Evolutionary conservation across 2,888 invertebrate genomes (phyloP), one percentile per base, ranked within the genome.

Genomic region (Polymixis flavicincta): DNA sequence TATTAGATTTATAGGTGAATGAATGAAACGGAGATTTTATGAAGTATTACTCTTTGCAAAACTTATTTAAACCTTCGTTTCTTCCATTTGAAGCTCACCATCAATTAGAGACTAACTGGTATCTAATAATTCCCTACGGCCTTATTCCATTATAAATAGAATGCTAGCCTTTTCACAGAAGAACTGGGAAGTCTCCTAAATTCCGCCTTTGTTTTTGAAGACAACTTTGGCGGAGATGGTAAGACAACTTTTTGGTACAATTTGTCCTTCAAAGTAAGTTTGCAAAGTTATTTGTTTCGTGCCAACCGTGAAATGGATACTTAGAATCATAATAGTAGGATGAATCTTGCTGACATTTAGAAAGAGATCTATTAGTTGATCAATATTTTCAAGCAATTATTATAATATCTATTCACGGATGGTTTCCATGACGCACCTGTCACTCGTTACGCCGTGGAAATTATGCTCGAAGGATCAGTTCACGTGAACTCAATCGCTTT

Each of bases 261-360:
- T 75, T 70, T 75, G 45, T 63, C 11, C 5, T 8, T 45, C 50
- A 77, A 75, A 70, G 65, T 54, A 52, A 78, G 59, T 79, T 70
- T 48, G 28, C 28, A 22, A 54, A 79, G 66, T 54, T 63, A 70
- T 25, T 54, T 79, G n/a, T 59, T 68, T 22, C 74, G 2, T 55
- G 57, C 45, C 19, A 50, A 74, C 50, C 13, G 19, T n/a, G 22
- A 55, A 65, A 61, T 54, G 9, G 28, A 28, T 55, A 66, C 25
- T 50, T 37, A 48, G 7, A 2, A 52, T n/a, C 6, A n/a, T 37
- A 32, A 42, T 42, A n/a, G 28, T n/a, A 42, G 22, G 17, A 48
- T 1, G 13, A 59, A 17, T 54, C 13, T 59, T 17, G 19, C n/a
- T 60, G 42, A 28, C 3, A 50, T 13, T 28, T 37, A 61, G 8